phyloP scores from a whole-genome alignment of 1,140 invertebrate species.

The Atta texana region DNA sequence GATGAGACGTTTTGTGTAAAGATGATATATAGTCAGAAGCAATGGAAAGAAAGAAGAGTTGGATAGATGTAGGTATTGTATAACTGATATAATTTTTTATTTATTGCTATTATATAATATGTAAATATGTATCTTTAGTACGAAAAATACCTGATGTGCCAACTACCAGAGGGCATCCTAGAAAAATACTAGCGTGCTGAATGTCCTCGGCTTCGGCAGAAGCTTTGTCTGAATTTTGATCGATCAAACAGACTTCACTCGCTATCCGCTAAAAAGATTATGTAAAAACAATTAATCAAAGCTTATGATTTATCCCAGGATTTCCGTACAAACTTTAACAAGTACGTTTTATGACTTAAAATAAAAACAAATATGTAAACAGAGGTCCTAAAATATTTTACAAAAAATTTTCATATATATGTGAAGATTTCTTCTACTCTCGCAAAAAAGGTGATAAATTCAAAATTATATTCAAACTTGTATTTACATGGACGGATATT shows the following conservation, averaged over 20 bases:
- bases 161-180: conserved; percentile 79
- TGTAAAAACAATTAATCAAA: conserved; percentile 55
- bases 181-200: conserved; percentile 79
- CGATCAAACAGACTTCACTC: conserved; percentile 81
- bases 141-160: conserved; percentile 77
- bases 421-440: too few relatives aligned
- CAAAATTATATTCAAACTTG: too few relatives aligned
- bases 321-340: too few relatives aligned
- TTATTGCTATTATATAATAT: neutral
- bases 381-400: too few relatives aligned
- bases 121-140: neutral
- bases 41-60: neutral
- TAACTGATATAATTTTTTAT: neutral
- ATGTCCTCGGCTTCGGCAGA: conserved; percentile 81
- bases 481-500: too few relatives aligned
- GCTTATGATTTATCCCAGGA: conserved; percentile 7
- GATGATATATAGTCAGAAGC: neutral
- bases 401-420: too few relatives aligned
- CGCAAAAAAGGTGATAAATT: too few relatives aligned
- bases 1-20: neutral
- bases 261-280: conserved; percentile 77
- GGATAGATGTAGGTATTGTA: neutral
- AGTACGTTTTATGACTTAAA: too few relatives aligned
- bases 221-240: conserved; percentile 78
- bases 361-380: too few relatives aligned